A percentile compares a stretch with the other conserved stretches of the same genome.
Conservation (phyloP, 1,140 invertebrate genomes). For the Mercenaria mercenaria region DNA sequence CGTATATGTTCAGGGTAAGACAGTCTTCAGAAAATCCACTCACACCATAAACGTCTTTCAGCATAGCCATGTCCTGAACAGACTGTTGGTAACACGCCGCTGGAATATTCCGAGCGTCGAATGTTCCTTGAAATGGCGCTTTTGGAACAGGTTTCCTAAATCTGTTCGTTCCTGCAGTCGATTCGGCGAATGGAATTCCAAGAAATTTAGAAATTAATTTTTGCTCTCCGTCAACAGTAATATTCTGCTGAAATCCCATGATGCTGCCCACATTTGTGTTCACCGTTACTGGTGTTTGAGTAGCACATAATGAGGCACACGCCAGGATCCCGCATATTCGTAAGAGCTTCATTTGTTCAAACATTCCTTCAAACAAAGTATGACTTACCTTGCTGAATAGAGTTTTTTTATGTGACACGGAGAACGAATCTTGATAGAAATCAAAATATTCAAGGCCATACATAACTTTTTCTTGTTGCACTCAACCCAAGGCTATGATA, state of each 20-base stretch:
- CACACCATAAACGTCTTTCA: neutral
- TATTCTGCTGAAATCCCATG: neutral
- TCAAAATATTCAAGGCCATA: no score
- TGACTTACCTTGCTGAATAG: no score
- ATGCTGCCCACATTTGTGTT: constrained; percentile 16
- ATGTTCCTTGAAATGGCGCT: neutral
- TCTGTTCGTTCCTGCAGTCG: constrained; percentile 8
- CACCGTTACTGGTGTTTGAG: neutral
- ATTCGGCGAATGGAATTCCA: constrained; percentile 53
- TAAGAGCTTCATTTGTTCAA: neutral
- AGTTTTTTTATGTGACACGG: no score
- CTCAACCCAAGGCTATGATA: no score
- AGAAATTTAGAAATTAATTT: constrained; percentile 6
- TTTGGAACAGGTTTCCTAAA: constrained; percentile 52
- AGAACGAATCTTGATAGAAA: no score
- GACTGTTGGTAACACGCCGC: neutral
- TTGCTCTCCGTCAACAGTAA: neutral
- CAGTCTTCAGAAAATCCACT: constrained; percentile 85
- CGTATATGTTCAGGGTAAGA: constrained; percentile 38
- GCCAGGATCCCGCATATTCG: neutral
- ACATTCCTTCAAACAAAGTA: no score
- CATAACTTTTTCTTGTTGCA: no score
- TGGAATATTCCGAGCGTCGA: neutral
- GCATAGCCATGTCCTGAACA: no score
- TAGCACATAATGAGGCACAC: neutral